phyloP scores from a whole-genome alignment of 2,113 vertebrate species.

The Azemiops feae region DNA sequence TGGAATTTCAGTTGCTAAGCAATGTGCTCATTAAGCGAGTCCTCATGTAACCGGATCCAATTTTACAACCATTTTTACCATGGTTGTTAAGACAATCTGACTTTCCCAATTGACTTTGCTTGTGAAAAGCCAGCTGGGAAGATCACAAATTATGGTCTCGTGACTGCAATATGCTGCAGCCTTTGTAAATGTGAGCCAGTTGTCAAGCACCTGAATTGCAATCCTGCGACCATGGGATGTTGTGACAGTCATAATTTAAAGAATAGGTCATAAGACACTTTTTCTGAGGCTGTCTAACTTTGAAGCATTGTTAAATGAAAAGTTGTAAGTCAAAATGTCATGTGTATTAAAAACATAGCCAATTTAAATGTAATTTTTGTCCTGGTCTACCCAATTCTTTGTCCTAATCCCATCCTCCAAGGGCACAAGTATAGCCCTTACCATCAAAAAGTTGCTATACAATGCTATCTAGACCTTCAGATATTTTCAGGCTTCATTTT shows the following conservation, averaged over 20 bases:
- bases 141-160: neutral
- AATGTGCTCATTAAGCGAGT: neutral
- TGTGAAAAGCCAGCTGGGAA: neutral
- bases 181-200: neutral
- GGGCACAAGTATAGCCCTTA: neutral
- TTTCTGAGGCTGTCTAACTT: neutral
- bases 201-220: neutral
- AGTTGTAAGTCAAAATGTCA: neutral
- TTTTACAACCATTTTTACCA: neutral
- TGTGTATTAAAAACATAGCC: neutral
- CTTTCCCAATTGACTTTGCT: neutral
- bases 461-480: neutral
- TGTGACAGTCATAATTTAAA: neutral
- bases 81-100: neutral
- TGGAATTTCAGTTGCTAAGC: neutral
- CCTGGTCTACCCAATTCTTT: neutral
- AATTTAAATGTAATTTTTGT: neutral
- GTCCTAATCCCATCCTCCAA: neutral
- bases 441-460: neutral
- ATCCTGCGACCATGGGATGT: neutral
- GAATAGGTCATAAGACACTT: neutral
- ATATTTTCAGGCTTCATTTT: neutral
- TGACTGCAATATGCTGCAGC: neutral
- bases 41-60: neutral
- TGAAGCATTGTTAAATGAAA: neutral